Evolutionary conservation across 2,113 vertebrate genomes (phyloP).

Genomic region (Mustelus asterias): DNA sequence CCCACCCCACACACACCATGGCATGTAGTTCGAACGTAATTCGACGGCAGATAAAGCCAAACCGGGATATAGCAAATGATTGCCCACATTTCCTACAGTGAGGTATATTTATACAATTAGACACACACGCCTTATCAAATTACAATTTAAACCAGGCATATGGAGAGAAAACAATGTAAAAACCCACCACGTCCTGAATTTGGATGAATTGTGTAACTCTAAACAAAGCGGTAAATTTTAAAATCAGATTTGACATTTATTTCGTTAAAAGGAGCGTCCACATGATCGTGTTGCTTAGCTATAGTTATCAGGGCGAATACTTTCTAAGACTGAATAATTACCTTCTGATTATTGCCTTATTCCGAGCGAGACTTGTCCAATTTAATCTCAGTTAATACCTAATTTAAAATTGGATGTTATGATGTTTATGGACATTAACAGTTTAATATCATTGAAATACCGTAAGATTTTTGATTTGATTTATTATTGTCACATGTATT

Average conservation of each 20-base stretch:
- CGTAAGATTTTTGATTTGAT: too few species aligned
- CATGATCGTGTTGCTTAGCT: not conserved
- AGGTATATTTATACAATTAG: not conserved
- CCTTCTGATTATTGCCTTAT: not conserved
- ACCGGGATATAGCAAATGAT: not conserved
- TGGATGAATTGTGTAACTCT: not conserved
- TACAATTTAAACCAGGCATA: not conserved
- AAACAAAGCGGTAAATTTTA: not conserved
- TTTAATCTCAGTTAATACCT: not conserved
- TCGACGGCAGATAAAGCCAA: conserved; percentile 45
- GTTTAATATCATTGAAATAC: not conserved
- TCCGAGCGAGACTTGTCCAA: not conserved
- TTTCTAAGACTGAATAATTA: not conserved
- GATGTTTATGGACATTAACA: not conserved
- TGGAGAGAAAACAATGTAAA: not conserved
- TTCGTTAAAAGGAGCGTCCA: not conserved
- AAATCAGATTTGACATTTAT: not conserved
- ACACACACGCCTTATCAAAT: not conserved
- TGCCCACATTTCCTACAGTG: not conserved
- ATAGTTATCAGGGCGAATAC: not conserved
- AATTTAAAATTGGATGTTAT: not conserved
- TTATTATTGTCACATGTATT: too few species aligned
- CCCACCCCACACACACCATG: conserved; percentile 43
- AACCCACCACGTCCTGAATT: not conserved
- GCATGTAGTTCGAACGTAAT: conserved; percentile 44